Percentiles rank a stretch among this genome's conserved stretches.
Evolutionary conservation across 2,797 vertebrate genomes (phyloP).

Genomic region (Pseudomugil tenellus): DNA sequence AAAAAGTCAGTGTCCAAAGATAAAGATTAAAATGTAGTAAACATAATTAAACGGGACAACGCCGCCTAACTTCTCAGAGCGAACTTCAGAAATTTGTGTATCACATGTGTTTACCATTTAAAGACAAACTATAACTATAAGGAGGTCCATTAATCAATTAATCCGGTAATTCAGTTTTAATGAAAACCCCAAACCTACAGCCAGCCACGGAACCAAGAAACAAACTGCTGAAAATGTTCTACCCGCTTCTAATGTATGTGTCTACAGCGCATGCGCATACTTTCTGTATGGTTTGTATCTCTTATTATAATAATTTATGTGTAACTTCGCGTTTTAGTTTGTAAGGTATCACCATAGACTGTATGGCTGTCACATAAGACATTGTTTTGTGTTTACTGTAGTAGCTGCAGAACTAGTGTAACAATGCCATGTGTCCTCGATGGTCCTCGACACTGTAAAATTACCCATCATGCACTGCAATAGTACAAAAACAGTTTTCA

Average conservation of each 20-base stretch:
- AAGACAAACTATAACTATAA: too few species aligned
- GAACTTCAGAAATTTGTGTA: not conserved
- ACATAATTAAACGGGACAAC: not conserved
- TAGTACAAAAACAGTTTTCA: rapidly evolving
- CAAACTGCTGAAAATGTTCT: not conserved
- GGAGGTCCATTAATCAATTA: too few species aligned
- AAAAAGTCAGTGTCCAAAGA: too few species aligned
- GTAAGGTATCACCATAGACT: rapidly evolving
- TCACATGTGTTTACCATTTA: not conserved
- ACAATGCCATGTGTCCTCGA: too few species aligned
- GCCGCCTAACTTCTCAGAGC: not conserved
- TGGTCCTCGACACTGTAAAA: rapidly evolving
- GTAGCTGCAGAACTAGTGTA: rapidly evolving
- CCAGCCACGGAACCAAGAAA: not conserved
- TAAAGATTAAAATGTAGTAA: too few species aligned
- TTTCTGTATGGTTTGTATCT: rapidly evolving
- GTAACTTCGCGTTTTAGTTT: rapidly evolving
- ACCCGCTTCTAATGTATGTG: not conserved
- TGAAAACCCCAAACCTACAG: too few species aligned
- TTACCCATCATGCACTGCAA: constrained; percentile 54
- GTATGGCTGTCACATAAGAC: too few species aligned
- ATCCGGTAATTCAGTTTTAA: too few species aligned
- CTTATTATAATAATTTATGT: rapidly evolving
- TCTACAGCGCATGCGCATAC: constrained; percentile 2
- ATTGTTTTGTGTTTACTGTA: rapidly evolving